Percentiles rank a stretch among this genome's conserved stretches.
These are phyloP conservation scores for Ptycholaimellus sp. DNA, from an alignment of 2,888 invertebrate species.

Conservation along the genomic window DNA sequence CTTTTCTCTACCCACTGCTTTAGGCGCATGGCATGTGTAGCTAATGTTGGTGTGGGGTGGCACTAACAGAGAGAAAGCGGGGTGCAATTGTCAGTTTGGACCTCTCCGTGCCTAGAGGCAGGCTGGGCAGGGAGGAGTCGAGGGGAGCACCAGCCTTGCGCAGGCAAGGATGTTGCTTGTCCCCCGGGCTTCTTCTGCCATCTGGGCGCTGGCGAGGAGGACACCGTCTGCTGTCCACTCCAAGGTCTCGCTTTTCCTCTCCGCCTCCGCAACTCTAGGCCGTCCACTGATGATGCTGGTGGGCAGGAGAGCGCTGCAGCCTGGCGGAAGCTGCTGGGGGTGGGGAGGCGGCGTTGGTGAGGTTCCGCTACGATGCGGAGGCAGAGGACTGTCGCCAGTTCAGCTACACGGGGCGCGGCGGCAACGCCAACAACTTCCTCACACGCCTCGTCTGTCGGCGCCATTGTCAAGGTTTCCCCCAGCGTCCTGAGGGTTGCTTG, in stretches of 20 bases:
- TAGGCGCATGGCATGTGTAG: too few relatives aligned
- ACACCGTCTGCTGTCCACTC: constrained; percentile 7
- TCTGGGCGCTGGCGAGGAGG: constrained; percentile 2
- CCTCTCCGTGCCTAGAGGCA: too few relatives aligned
- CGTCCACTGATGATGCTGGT: too few relatives aligned
- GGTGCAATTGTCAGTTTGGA: too few relatives aligned
- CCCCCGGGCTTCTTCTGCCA: constrained; percentile 7
- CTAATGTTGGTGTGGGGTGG: too few relatives aligned
- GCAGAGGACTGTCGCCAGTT: not conserved
- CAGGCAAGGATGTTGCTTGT: constrained; percentile 2
- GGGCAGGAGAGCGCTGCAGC: constrained; percentile 6
- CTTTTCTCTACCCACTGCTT: too few relatives aligned
- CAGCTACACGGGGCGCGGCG: not conserved
- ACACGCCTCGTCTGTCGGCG: constrained; percentile 2
- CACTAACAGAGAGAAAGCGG: too few relatives aligned
- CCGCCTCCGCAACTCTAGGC: too few relatives aligned
- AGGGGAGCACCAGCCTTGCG: too few relatives aligned
- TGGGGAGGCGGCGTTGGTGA: not conserved
- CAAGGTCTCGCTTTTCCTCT: too few relatives aligned
- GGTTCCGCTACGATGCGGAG: constrained; percentile 4
- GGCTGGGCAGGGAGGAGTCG: too few relatives aligned
- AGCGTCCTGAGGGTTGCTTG: too few relatives aligned
- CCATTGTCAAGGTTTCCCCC: constrained; percentile 2
- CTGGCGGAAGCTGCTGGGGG: constrained; percentile 3
- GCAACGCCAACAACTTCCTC: constrained; percentile 4